These are phyloP conservation scores for Macrotis lagotis DNA, from an alignment of 2,113 vertebrate genomes.

Conservation along the genomic window DNA sequence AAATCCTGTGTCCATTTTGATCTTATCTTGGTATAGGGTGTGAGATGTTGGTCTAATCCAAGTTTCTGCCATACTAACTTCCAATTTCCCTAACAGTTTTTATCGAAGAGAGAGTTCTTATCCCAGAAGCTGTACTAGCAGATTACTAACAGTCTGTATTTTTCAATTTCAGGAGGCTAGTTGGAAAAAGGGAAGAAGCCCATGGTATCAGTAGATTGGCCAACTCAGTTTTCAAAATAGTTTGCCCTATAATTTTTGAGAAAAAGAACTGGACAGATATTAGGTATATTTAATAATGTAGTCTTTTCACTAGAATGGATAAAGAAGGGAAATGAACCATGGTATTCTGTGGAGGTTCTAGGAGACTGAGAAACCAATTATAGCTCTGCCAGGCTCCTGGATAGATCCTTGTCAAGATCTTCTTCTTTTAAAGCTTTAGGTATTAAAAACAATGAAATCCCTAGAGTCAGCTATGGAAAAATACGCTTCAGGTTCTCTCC, in stretches of 20 bases:
- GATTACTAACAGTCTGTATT: not conserved
- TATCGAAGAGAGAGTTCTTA: no score
- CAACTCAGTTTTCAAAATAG: not conserved
- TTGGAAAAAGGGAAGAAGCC: not conserved
- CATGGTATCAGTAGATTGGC: conserved; percentile 15
- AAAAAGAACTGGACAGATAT: conserved; percentile 15
- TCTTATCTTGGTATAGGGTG: no score
- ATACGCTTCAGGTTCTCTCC: conserved; percentile 19
- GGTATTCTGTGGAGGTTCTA: conserved; percentile 12
- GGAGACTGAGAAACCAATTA: conserved; percentile 17
- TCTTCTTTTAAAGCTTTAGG: conserved; percentile 49
- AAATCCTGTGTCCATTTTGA: no score
- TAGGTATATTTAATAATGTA: not conserved
- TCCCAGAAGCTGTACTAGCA: no score
- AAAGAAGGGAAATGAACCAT: not conserved
- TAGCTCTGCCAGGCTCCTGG: not conserved
- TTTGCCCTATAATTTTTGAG: conserved; percentile 26
- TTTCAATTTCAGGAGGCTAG: not conserved
- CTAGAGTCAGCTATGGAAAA: conserved; percentile 31
- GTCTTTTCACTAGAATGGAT: not conserved
- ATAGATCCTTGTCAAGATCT: conserved; percentile 9
- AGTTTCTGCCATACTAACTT: no score
- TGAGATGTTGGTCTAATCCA: no score
- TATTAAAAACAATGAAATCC: conserved; percentile 41
- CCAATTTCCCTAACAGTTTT: no score